Percentiles rank a stretch among this genome's conserved stretches.
Conservation (phyloP, 2,888 invertebrate genomes). For the Teleiodes luculella region DNA sequence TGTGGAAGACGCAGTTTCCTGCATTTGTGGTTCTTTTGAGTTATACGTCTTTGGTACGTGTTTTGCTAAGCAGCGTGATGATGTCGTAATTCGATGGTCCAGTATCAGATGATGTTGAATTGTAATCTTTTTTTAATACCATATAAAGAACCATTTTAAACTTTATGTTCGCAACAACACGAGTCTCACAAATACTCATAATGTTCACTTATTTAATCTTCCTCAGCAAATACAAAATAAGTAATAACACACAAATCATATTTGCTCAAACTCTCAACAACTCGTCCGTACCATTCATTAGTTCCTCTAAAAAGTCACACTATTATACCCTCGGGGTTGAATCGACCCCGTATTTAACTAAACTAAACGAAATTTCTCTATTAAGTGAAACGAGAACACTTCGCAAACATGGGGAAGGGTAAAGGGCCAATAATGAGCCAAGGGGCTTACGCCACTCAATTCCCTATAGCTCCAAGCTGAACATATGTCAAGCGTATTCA, state of each 20-base stretch:
- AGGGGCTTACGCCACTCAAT: constrained; percentile 71
- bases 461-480: constrained; percentile 56
- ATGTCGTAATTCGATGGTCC: too few relatives aligned
- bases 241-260: constrained; percentile 2
- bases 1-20: too few relatives aligned
- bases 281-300: constrained; percentile 7
- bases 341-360: constrained; percentile 11
- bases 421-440: constrained; percentile 68
- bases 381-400: constrained; percentile 55
- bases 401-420: constrained; percentile 59
- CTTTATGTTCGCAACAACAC: too few relatives aligned
- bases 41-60: too few relatives aligned
- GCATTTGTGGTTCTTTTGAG: too few relatives aligned
- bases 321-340: constrained; percentile 4
- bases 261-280: constrained; percentile 7
- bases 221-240: background rate
- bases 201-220: background rate
- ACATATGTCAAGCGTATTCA: constrained; percentile 65
- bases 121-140: too few relatives aligned
- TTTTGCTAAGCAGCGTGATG: too few relatives aligned
- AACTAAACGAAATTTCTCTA: constrained; percentile 37
- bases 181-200: too few relatives aligned
- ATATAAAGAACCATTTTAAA: too few relatives aligned
- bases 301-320: constrained; percentile 11
- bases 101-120: too few relatives aligned